Evolutionary conservation across 2,888 invertebrate genomes (phyloP).

Genomic region (Pseudoips prasinana): DNA sequence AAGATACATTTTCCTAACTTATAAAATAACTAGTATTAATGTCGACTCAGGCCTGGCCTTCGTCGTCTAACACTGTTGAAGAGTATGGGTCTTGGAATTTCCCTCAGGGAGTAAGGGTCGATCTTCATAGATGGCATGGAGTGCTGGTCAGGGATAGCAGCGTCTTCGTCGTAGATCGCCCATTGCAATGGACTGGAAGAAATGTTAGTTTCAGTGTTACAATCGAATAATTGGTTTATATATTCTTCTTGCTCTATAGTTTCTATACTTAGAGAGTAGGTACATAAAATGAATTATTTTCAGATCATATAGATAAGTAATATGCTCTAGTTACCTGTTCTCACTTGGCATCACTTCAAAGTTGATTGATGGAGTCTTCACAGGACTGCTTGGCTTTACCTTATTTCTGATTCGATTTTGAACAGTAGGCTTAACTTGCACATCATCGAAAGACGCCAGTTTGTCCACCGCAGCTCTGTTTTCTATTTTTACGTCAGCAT

Average conservation of each 20-base stretch:
- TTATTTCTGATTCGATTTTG: conserved; percentile 29
- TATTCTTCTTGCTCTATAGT: too few relatives aligned
- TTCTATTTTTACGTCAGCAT: conserved; percentile 46
- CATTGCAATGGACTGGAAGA: conserved; percentile 68
- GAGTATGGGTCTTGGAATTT: conserved; percentile 67
- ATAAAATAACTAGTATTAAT: too few relatives aligned
- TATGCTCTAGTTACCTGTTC: conserved; percentile 61
- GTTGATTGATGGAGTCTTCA: conserved; percentile 68
- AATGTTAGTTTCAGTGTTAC: too few relatives aligned
- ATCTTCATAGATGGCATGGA: conserved; percentile 60
- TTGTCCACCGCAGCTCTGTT: conserved; percentile 60
- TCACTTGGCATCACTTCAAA: conserved; percentile 78
- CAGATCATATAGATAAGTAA: too few relatives aligned
- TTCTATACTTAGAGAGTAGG: too few relatives aligned
- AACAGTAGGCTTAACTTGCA: conserved; percentile 35
- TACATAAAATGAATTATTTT: too few relatives aligned
- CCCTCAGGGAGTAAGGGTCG: conserved; percentile 68
- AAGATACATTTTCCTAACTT: conserved; percentile 3
- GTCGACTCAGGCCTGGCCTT: conserved; percentile 37
- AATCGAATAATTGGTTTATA: too few relatives aligned
- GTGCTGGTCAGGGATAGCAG: conserved; percentile 53
- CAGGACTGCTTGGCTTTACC: conserved; percentile 48
- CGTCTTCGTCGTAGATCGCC: conserved; percentile 72
- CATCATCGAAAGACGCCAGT: conserved; percentile 47
- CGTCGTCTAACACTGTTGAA: conserved; percentile 48